Percentiles rank a stretch among this genome's conserved stretches.
These are phyloP conservation scores for Muscicapa striata DNA, from an alignment of 2,797 vertebrate genomes.

Conservation along the genomic window DNA sequence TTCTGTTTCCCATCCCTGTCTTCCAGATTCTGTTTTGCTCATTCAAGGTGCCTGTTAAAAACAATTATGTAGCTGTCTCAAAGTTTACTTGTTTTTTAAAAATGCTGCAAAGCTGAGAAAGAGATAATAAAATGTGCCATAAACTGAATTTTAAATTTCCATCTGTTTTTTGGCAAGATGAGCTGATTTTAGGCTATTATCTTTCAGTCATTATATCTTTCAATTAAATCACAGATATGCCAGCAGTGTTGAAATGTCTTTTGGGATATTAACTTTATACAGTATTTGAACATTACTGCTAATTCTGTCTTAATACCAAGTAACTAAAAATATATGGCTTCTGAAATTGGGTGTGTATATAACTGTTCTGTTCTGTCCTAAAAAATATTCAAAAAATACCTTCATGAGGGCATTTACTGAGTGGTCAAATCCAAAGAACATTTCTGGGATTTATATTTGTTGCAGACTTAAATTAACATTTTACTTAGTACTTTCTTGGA, in stretches of 20 bases:
- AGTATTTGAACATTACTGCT: background rate
- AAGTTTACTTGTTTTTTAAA: conserved; percentile 2
- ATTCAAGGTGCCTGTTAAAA: background rate
- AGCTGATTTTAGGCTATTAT: conserved; percentile 48
- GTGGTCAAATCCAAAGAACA: background rate
- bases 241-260: conserved; percentile 38
- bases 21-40: background rate
- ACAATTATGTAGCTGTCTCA: background rate
- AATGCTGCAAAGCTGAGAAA: conserved; percentile 28
- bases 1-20: background rate
- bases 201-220: conserved; percentile 50
- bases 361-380: background rate
- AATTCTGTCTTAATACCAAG: conserved; percentile 34
- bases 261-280: conserved; percentile 47
- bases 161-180: conserved; percentile 43
- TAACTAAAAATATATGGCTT: conserved; percentile 8
- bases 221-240: conserved; percentile 34
- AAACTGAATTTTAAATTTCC: conserved; percentile 48
- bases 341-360: background rate
- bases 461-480: background rate
- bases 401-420: background rate
- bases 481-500: background rate
- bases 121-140: conserved; percentile 12
- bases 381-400: background rate
- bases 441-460: background rate